Evolutionary conservation across 1,140 invertebrate genomes (phyloP).

Genomic region (Ladona fulva): DNA sequence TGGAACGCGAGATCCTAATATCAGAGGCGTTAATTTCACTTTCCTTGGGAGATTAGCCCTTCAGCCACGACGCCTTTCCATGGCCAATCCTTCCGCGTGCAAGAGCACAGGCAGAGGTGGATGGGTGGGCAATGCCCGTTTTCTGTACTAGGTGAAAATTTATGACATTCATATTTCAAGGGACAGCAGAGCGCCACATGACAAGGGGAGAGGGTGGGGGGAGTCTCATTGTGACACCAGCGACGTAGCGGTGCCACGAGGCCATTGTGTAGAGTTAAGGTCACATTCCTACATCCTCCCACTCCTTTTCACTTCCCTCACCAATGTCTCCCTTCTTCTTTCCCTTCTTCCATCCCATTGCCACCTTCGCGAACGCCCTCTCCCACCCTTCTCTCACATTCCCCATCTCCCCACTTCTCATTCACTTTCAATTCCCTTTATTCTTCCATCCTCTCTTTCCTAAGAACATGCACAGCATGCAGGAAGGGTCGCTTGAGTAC

Average conservation of each 20-base stretch:
- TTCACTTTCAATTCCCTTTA: too few relatives aligned
- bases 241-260: background rate
- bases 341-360: background rate
- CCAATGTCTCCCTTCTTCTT: too few relatives aligned
- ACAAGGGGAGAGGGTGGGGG: background rate
- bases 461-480: too few relatives aligned
- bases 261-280: constrained; percentile 3
- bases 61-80: too few relatives aligned
- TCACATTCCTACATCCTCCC: background rate
- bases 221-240: background rate
- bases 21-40: too few relatives aligned
- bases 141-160: background rate
- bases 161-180: background rate
- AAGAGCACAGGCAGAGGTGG: background rate
- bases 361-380: background rate
- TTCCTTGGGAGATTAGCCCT: too few relatives aligned
- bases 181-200: background rate
- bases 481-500: too few relatives aligned
- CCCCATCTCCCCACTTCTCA: too few relatives aligned
- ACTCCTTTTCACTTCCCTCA: background rate
- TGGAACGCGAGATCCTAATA: too few relatives aligned
- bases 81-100: too few relatives aligned
- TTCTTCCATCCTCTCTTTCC: too few relatives aligned
- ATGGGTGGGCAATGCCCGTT: background rate
- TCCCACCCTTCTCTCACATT: too few relatives aligned